Percentiles rank a stretch among this genome's conserved stretches.
These are phyloP conservation scores for Hipparchia sbordonii DNA, from an alignment of 2,888 invertebrate species.

Conservation along the genomic window DNA sequence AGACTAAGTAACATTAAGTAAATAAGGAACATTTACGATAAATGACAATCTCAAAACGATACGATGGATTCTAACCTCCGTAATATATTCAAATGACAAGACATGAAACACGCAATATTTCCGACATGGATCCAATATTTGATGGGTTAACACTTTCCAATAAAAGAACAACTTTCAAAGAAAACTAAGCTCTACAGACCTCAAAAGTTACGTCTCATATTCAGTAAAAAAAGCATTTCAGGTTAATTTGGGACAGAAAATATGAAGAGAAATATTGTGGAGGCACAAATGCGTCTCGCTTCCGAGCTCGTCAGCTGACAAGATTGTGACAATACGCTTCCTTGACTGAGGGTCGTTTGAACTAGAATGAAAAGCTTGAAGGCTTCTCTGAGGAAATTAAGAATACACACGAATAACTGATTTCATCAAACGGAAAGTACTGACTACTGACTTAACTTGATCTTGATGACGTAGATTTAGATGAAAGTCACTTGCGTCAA, in stretches of 20 bases:
- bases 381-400: neutral
- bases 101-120: neutral
- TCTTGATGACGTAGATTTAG: no score
- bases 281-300: neutral
- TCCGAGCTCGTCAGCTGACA: slow-evolving; percentile 12
- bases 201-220: neutral
- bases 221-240: slow-evolving; percentile 2
- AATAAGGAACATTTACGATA: neutral
- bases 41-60: neutral
- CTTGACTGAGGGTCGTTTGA: slow-evolving; percentile 3
- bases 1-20: neutral
- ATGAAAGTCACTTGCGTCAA: no score
- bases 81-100: neutral
- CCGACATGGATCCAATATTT: slow-evolving; percentile 7
- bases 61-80: neutral
- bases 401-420: neutral
- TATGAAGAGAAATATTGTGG: neutral
- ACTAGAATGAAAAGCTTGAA: slow-evolving; percentile 1
- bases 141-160: no score
- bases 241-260: slow-evolving; percentile 3
- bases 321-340: slow-evolving; percentile 9
- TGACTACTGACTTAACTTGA: neutral
- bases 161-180: neutral
- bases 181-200: neutral
- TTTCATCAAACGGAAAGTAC: neutral